phyloP scores from a whole-genome alignment of 2,888 invertebrate genomes.

The Meteorus cinctellus region DNA sequence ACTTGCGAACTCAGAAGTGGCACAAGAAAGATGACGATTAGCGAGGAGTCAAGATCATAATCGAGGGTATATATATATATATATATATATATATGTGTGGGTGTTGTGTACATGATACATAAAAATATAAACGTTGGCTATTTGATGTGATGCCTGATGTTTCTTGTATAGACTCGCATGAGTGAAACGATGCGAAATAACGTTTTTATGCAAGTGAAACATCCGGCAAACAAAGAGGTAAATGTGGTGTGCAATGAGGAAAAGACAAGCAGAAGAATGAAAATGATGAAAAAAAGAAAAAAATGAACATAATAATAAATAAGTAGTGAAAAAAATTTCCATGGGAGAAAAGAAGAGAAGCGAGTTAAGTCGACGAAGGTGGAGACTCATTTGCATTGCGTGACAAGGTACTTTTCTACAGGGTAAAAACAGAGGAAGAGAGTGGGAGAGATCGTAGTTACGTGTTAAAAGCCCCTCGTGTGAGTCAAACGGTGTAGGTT shows the following conservation, averaged over 20 bases:
- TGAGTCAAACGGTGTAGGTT: slow-evolving; percentile 34
- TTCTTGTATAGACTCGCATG: neutral
- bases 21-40: slow-evolving; percentile 50
- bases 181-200: no score
- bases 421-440: neutral
- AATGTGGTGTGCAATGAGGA: neutral
- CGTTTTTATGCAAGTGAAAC: no score
- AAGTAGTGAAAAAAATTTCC: slow-evolving; percentile 33
- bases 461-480: slow-evolving; percentile 55
- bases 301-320: slow-evolving; percentile 1
- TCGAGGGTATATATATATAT: slow-evolving; percentile 29
- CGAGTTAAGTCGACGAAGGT: slow-evolving; percentile 41
- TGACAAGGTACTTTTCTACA: slow-evolving; percentile 61
- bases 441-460: slow-evolving; percentile 54
- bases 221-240: neutral
- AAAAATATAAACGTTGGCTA: no score
- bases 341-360: slow-evolving; percentile 39
- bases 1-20: slow-evolving; percentile 36
- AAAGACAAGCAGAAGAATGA: neutral
- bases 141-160: slow-evolving; percentile 12
- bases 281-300: neutral
- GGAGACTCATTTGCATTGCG: slow-evolving; percentile 66
- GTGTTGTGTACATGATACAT: no score
- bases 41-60: slow-evolving; percentile 49
- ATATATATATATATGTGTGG: no score